These are phyloP conservation scores for Phrynosoma blainvillii DNA, from an alignment of 2,113 vertebrate species.

Conservation along the genomic window DNA sequence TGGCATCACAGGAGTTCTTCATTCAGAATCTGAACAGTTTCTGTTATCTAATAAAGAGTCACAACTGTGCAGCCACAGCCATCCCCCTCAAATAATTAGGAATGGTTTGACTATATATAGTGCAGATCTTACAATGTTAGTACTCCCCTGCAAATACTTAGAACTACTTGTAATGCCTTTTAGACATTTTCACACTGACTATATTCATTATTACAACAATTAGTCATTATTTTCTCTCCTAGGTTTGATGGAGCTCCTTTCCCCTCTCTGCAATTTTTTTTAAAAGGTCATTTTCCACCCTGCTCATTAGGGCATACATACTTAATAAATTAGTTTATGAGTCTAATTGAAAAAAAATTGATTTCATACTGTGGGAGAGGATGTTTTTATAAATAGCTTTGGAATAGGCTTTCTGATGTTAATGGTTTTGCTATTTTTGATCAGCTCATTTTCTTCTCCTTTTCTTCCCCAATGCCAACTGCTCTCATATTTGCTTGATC, in stretches of 20 bases:
- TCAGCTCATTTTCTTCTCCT: background rate
- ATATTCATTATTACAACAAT: slow-evolving; percentile 11
- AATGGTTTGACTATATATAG: background rate
- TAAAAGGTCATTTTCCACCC: slow-evolving; percentile 11
- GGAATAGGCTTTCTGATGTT: slow-evolving; percentile 29
- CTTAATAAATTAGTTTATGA: background rate
- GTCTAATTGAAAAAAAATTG: background rate
- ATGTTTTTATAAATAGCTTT: background rate
- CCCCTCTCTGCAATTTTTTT: slow-evolving; percentile 7
- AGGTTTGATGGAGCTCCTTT: slow-evolving; percentile 18
- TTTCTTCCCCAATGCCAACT: background rate
- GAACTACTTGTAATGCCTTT: background rate
- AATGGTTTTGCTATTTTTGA: background rate
- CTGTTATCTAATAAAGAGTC: background rate
- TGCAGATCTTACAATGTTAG: background rate
- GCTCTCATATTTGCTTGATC: background rate
- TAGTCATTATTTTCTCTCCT: slow-evolving; percentile 1
- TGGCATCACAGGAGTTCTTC: background rate
- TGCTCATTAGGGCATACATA: slow-evolving; percentile 1
- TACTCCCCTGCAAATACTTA: background rate
- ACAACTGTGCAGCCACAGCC: background rate
- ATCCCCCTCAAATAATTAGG: background rate
- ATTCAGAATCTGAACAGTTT: background rate
- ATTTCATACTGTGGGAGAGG: background rate
- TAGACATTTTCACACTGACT: background rate